Percentiles rank a stretch among this genome's conserved stretches.
These are phyloP conservation scores for Aphelocoma californica DNA, from an alignment of 2,797 vertebrate species.

Conservation along the genomic window DNA sequence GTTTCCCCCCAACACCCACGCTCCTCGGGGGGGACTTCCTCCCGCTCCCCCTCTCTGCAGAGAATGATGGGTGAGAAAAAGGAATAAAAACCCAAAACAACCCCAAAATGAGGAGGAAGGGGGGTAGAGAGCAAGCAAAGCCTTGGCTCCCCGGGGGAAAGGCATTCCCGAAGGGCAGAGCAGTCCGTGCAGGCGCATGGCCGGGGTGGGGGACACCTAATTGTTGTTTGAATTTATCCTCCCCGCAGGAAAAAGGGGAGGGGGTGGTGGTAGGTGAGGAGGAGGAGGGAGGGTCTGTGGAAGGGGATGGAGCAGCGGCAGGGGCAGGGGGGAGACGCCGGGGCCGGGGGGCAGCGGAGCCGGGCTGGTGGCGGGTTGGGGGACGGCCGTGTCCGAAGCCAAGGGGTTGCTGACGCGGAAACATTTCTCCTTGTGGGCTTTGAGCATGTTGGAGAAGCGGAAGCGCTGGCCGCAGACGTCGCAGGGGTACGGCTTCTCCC, in stretches of 20 bases:
- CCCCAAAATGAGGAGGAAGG: neutral
- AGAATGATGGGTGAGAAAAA: neutral
- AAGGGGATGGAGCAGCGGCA: constrained; percentile 82
- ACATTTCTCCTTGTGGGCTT: constrained; percentile 95
- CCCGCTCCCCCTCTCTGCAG: neutral
- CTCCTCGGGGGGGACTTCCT: neutral
- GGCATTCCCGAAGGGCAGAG: neutral
- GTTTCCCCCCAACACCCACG: neutral
- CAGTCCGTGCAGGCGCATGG: neutral
- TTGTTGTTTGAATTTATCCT: constrained; percentile 83
- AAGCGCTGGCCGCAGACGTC: constrained; percentile 93
- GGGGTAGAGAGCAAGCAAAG: neutral
- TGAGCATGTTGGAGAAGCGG: constrained; percentile 98
- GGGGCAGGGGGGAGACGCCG: constrained; percentile 65
- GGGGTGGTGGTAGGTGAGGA: constrained; percentile 80
- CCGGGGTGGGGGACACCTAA: constrained; percentile 39
- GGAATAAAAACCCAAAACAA: neutral
- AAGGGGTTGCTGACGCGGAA: constrained; percentile 87
- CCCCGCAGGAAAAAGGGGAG: constrained; percentile 85
- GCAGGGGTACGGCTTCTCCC: constrained; percentile 94
- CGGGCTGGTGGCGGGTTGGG: neutral
- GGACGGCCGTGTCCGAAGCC: constrained; percentile 65
- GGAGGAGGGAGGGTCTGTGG: constrained; percentile 78
- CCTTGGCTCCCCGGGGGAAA: neutral
- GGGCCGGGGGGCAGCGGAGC: constrained; percentile 56